These are phyloP conservation scores for Pogonognathellus flavescens DNA, from an alignment of 1,140 invertebrate genomes.

Conservation along the genomic window DNA sequence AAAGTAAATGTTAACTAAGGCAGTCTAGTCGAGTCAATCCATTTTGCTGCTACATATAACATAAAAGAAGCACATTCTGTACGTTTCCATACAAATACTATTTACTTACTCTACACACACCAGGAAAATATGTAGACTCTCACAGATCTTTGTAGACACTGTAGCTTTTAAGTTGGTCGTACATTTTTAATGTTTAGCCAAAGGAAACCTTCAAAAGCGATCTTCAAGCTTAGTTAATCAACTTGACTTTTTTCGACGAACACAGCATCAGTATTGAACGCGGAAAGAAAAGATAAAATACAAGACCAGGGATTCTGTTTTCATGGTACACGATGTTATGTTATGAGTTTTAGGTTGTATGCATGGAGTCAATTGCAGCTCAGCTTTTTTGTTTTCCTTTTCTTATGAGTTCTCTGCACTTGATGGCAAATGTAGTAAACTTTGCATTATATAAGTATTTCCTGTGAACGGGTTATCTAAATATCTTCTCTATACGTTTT, in stretches of 20 bases:
- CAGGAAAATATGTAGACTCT: too few species aligned
- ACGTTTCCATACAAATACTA: too few species aligned
- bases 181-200: too few species aligned
- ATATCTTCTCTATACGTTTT: neutral
- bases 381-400: slow-evolving; percentile 15
- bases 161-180: too few species aligned
- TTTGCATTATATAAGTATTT: neutral
- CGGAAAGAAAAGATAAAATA: slow-evolving; percentile 14
- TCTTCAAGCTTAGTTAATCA: slow-evolving; percentile 49
- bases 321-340: neutral
- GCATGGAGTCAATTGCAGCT: too few species aligned
- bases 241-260: slow-evolving; percentile 15
- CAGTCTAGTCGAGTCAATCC: too few species aligned
- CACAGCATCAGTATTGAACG: slow-evolving; percentile 2
- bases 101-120: too few species aligned
- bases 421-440: slow-evolving; percentile 24
- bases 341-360: neutral
- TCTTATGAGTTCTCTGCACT: slow-evolving; percentile 44
- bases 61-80: too few species aligned
- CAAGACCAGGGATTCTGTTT: slow-evolving; percentile 4
- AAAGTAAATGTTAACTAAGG: too few species aligned
- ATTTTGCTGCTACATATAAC: too few species aligned
- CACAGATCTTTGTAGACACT: too few species aligned
- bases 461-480: too few species aligned
- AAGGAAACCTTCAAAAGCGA: slow-evolving; percentile 29